A percentile compares a stretch with the other conserved stretches of the same genome.
phyloP scores from a whole-genome alignment of 2,888 invertebrate genomes.

The Lithosia quadra region DNA sequence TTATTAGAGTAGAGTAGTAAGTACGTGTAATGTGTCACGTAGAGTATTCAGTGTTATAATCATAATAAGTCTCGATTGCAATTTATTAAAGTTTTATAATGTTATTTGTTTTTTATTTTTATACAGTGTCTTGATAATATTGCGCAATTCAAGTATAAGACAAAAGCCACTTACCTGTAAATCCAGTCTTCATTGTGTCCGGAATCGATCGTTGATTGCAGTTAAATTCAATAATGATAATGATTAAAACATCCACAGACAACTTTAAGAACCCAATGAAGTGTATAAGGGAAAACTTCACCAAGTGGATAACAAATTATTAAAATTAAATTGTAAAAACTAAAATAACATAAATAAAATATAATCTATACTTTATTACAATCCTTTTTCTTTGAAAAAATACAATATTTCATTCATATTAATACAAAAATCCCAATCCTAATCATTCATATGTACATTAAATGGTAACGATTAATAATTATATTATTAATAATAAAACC shows the following conservation, averaged over 20 bases:
- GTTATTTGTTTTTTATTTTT: neutral
- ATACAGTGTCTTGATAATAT: neutral
- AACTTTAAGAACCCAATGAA: neutral
- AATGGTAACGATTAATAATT: slow-evolving; percentile 78
- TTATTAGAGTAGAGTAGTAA: too few species aligned
- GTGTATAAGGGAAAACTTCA: neutral
- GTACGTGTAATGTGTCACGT: too few species aligned
- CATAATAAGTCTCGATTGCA: neutral
- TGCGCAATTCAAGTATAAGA: slow-evolving; percentile 9
- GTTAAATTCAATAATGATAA: neutral
- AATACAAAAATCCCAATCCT: slow-evolving; percentile 68
- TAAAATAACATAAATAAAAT: slow-evolving; percentile 59
- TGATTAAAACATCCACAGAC: slow-evolving; percentile 30
- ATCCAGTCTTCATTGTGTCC: slow-evolving; percentile 9
- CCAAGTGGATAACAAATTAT: neutral
- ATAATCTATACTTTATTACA: slow-evolving; percentile 81
- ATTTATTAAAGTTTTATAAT: neutral
- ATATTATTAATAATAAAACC: slow-evolving; percentile 66
- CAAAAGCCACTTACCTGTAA: slow-evolving; percentile 42
- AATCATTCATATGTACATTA: slow-evolving; percentile 69
- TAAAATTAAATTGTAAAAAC: slow-evolving; percentile 29
- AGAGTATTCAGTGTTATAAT: neutral
- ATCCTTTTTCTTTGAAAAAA: slow-evolving; percentile 61
- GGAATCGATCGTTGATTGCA: neutral
- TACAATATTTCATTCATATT: slow-evolving; percentile 68